Percentiles rank a stretch among this genome's conserved stretches.
Conservation (phyloP, 1,140 invertebrate genomes). For the Hypsibius dujardini region DNA sequence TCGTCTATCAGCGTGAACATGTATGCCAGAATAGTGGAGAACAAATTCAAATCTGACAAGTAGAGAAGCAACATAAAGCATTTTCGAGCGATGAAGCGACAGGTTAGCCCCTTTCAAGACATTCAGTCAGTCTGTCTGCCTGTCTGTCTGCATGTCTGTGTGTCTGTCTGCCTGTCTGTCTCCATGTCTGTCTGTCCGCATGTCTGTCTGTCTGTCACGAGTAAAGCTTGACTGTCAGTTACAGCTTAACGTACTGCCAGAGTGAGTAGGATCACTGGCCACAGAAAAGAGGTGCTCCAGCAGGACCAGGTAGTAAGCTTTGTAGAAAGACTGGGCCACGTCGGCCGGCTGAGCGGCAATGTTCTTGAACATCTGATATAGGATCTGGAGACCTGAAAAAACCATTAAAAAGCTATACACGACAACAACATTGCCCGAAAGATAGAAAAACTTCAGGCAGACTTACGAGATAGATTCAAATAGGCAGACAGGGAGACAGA, state of each 20-base stretch:
- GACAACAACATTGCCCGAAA: too few relatives aligned
- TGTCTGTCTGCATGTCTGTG: too few relatives aligned
- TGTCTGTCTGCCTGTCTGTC: too few relatives aligned
- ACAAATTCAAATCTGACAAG: conserved; percentile 60
- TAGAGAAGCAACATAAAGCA: conserved; percentile 19
- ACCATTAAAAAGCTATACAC: too few relatives aligned
- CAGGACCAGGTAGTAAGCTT: conserved; percentile 92
- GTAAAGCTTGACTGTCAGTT: too few relatives aligned
- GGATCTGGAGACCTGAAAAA: conserved; percentile 42
- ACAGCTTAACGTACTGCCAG: conserved; percentile 53
- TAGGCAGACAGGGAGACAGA: too few relatives aligned
- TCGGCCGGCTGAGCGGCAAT: conserved; percentile 55
- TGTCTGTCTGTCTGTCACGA: too few relatives aligned
- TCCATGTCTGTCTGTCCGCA: too few relatives aligned
- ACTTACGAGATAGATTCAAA: too few relatives aligned
- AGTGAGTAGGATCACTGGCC: conserved; percentile 90
- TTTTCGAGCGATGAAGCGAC: conserved; percentile 15
- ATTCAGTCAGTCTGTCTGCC: too few relatives aligned
- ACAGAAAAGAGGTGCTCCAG: conserved; percentile 96
- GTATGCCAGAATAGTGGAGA: conserved; percentile 86
- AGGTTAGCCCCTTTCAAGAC: too few relatives aligned
- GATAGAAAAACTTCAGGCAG: too few relatives aligned
- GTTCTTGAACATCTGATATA: conserved; percentile 67
- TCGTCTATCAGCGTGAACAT: conserved; percentile 85
- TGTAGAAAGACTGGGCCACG: conserved; percentile 88